phyloP scores from a whole-genome alignment of 2,797 vertebrate species.

The Megalops cyprinoides region DNA sequence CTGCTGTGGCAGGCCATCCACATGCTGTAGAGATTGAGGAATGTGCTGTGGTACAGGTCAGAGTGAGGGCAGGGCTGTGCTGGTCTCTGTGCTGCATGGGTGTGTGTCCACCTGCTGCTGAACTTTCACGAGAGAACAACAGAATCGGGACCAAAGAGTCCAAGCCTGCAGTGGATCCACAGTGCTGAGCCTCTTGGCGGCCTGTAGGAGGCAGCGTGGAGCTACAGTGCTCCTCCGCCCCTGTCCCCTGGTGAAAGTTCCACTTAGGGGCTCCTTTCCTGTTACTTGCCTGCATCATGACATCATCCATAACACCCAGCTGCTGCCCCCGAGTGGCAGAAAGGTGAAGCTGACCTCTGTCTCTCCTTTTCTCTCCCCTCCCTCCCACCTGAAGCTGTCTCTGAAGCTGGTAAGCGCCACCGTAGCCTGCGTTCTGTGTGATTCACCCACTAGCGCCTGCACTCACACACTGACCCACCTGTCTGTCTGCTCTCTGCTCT shows the following conservation, averaged over 20 bases:
- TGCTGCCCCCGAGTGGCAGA: background rate
- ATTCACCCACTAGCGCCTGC: conserved; percentile 59
- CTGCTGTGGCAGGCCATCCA: too few relatives aligned
- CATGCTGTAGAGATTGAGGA: too few relatives aligned
- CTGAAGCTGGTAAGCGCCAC: conserved; percentile 87
- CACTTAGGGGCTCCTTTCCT: conserved; percentile 1
- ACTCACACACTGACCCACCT: conserved; percentile 46
- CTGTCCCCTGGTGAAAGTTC: conserved; percentile 22
- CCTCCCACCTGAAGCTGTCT: conserved; percentile 76
- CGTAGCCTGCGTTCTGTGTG: conserved; percentile 66
- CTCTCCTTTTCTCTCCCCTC: conserved; percentile 60
- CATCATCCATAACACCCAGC: background rate
- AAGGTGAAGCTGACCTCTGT: conserved; percentile 69
- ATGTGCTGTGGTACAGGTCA: too few relatives aligned
- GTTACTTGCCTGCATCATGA: background rate
- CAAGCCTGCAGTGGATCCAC: too few relatives aligned
- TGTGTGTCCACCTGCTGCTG: too few relatives aligned
- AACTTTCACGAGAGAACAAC: too few relatives aligned
- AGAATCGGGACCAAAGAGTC: too few relatives aligned
- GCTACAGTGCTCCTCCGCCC: background rate
- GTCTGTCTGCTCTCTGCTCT: conserved; percentile 37
- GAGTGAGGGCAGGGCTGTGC: too few relatives aligned
- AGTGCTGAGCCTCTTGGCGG: too few relatives aligned
- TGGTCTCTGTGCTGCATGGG: too few relatives aligned
- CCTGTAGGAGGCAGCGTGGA: too few relatives aligned